These are phyloP conservation scores for Arctia plantaginis DNA, from an alignment of 2,888 invertebrate species.

Conservation along the genomic window DNA sequence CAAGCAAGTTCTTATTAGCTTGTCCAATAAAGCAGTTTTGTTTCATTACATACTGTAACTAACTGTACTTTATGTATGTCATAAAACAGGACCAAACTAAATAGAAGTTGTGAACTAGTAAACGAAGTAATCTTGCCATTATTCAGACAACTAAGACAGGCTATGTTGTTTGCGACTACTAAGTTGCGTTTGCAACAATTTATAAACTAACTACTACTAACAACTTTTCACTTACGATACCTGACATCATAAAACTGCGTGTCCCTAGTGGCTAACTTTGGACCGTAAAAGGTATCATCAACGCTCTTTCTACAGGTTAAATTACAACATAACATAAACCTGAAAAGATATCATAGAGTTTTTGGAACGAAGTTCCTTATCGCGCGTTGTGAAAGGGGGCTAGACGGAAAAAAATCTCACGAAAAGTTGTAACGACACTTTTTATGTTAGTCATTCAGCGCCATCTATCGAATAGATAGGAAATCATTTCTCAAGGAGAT, in stretches of 20 bases:
- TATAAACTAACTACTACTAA: slow-evolving; percentile 27
- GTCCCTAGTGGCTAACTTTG: neutral
- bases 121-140: slow-evolving; percentile 49
- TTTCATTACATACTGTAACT: neutral
- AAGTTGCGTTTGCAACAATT: slow-evolving; percentile 34
- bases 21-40: slow-evolving; percentile 1
- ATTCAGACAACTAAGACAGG: slow-evolving; percentile 43
- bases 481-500: too few species aligned
- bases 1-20: neutral
- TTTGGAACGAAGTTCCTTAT: too few species aligned
- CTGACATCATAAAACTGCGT: neutral
- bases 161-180: slow-evolving; percentile 42
- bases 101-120: slow-evolving; percentile 33
- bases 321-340: neutral
- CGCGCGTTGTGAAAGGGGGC: too few species aligned
- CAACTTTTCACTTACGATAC: slow-evolving; percentile 3
- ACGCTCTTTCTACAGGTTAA: neutral
- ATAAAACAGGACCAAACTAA: slow-evolving; percentile 37
- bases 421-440: too few species aligned
- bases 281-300: neutral
- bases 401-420: too few species aligned
- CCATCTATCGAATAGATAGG: too few species aligned
- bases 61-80: neutral
- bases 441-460: too few species aligned
- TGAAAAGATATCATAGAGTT: neutral